Conservation (phyloP, 2,113 vertebrate genomes). For the Micronycteris hirsuta region DNA sequence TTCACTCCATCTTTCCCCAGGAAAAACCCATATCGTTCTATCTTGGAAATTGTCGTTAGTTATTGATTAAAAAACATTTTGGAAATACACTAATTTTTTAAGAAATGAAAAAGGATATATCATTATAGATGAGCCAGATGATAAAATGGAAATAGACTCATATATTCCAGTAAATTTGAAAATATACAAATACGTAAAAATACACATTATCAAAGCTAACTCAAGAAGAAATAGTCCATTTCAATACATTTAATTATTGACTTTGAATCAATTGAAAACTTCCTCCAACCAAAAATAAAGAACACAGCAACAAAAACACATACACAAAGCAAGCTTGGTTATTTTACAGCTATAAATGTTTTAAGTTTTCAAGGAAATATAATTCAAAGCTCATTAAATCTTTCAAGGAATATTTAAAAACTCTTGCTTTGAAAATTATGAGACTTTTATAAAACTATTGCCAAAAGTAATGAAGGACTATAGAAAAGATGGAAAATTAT, state of each 20-base stretch:
- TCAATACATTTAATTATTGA: not conserved
- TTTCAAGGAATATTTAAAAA: not conserved
- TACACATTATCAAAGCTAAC: not conserved
- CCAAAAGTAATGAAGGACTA: not conserved
- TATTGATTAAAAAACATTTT: not conserved
- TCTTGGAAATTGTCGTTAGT: not conserved
- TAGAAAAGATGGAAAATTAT: not conserved
- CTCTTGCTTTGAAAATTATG: not conserved
- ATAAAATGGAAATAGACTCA: not conserved
- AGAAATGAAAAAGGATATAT: not conserved
- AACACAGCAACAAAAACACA: not conserved
- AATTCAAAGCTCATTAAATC: not conserved
- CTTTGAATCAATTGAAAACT: not conserved
- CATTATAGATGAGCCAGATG: not conserved
- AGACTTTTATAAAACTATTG: not conserved
- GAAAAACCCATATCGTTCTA: not conserved
- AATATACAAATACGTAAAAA: not conserved
- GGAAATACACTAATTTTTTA: not conserved
- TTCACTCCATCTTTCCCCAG: not conserved
- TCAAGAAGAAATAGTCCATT: not conserved
- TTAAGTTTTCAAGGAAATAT: not conserved
- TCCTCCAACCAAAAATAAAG: not conserved
- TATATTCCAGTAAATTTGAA: not conserved
- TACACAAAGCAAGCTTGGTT: not conserved
- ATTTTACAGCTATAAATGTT: not conserved